Base-by-base conservation (phyloP, 2,888 invertebrate species). In the Prosapia bicincta region DNA sequence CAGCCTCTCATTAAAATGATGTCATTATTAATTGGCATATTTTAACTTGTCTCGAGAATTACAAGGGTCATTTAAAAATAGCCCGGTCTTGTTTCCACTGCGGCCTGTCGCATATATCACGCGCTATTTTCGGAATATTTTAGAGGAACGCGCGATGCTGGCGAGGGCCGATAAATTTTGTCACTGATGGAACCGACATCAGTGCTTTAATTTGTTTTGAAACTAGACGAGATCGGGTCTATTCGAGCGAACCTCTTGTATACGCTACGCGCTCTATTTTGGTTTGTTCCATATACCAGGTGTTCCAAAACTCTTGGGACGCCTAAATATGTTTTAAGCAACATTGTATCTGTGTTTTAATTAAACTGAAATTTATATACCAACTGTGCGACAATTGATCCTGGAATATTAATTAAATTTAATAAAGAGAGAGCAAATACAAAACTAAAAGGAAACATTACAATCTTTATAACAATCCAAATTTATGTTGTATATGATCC, bases 51-150 rank as follows among this genome's bases (percentile, higher is more conserved):
- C 54, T 54, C n/a, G 20, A 20, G 54, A 54, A 54, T 54, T 54
- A 54, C 54, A 54, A 54, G 54, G 54, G 54, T 54, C 54, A 54
- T 54, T 54, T 54, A 54, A 54, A 54, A 54, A 54, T 54, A 54
- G 54, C n/a, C 54, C 3, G 20, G 20, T 20, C 54, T 54, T 54
- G 54, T 20, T 54, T n/a, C 13, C 20, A 54, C 54, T 54, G 3
- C 20, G 20, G 54, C 10, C 20, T 54, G 54, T 54, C 54, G 54
- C 20, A 54, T 54, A 54, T 54, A 54, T 54, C 54, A 54, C 54
- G 20, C 3, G 54, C 2, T 54, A 54, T 54, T 54, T 54, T 54
- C 54, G 54, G 54, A 54, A 20, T 20, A 54, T 54, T 54, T 54
- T 54, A 54, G 54, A 54, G 54, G 13, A 38, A 54, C 54, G 54